Conservation (phyloP, 2,113 vertebrate genomes). For the Piprites chloris region DNA sequence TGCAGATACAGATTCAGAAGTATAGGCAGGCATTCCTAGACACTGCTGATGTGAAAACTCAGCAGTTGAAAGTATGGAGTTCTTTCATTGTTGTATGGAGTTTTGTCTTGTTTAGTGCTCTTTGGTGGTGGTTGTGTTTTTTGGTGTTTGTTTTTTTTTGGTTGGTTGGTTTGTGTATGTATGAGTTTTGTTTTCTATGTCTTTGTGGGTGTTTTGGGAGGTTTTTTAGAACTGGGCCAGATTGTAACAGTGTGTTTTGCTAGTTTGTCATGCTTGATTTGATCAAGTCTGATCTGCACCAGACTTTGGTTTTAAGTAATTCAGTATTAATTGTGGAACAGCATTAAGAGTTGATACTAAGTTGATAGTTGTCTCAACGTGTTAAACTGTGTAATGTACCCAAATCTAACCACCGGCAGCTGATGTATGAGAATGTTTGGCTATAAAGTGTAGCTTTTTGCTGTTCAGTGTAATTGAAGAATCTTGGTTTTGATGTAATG, state of each 20-base stretch:
- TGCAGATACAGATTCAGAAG: background rate
- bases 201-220: background rate
- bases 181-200: background rate
- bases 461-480: background rate
- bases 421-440: background rate
- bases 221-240: rapidly evolving
- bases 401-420: background rate
- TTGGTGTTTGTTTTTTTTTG: too few species aligned
- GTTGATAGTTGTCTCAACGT: background rate
- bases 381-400: rapidly evolving
- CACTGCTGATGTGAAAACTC: background rate
- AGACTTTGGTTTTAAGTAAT: background rate
- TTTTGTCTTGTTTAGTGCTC: background rate
- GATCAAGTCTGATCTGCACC: background rate
- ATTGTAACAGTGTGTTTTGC: too few species aligned
- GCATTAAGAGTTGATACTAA: background rate
- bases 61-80: background rate
- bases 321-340: background rate
- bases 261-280: background rate
- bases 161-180: background rate
- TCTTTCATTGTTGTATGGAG: background rate
- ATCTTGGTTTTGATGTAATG: background rate
- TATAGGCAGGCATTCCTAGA: background rate
- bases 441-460: background rate
- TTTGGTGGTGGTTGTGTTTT: background rate